Conservation (phyloP, 2,797 vertebrate species). For the Xenopus petersii region DNA sequence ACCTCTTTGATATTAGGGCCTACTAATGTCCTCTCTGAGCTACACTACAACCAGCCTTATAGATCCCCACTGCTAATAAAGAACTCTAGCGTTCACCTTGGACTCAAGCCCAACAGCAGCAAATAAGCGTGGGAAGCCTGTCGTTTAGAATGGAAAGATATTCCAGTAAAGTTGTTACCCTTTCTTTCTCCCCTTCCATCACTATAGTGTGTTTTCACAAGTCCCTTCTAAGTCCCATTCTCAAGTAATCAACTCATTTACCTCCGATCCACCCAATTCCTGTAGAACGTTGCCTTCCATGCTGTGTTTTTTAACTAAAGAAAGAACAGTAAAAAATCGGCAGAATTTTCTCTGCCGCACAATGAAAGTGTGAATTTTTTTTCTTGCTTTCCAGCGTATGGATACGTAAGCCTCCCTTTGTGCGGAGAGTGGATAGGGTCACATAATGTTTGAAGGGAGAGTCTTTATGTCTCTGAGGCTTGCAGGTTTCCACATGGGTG, state of each 20-base stretch:
- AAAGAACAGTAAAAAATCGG: slow-evolving; percentile 62
- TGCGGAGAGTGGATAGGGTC: slow-evolving; percentile 75
- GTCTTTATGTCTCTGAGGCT: slow-evolving; percentile 74
- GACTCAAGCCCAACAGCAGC: not conserved
- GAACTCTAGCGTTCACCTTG: not conserved
- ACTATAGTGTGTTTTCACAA: slow-evolving; percentile 43
- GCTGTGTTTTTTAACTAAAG: slow-evolving; percentile 57
- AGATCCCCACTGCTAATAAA: too few species aligned
- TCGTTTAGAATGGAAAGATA: slow-evolving; percentile 29
- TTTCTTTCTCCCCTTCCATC: slow-evolving; percentile 43
- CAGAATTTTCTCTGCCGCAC: slow-evolving; percentile 61
- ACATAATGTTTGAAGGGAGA: slow-evolving; percentile 77
- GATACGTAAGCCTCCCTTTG: slow-evolving; percentile 74
- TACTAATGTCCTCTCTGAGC: too few species aligned
- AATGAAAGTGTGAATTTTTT: slow-evolving; percentile 65
- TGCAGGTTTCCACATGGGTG: slow-evolving; percentile 78
- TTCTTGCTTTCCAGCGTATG: slow-evolving; percentile 59
- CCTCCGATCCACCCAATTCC: slow-evolving; percentile 54
- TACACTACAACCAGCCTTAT: too few species aligned
- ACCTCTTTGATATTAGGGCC: too few species aligned
- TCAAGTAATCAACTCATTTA: slow-evolving; percentile 51
- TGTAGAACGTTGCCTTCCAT: slow-evolving; percentile 65
- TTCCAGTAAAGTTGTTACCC: not conserved
- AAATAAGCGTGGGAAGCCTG: slow-evolving; percentile 19
- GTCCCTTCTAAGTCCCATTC: slow-evolving; percentile 35